phyloP scores from a whole-genome alignment of 2,113 vertebrate species.

The Coracopsis vasa region DNA sequence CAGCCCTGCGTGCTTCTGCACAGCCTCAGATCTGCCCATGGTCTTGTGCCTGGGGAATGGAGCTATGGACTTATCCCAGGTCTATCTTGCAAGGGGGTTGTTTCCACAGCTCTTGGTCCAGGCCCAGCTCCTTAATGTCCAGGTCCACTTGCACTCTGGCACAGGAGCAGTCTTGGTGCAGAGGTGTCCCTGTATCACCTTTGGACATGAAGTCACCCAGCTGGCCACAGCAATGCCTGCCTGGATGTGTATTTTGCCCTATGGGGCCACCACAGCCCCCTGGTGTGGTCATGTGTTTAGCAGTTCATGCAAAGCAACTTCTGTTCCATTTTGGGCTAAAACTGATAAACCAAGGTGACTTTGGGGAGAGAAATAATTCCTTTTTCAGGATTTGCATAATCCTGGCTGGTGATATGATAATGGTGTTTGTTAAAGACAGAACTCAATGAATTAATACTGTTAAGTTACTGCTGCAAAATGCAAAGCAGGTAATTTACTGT shows the following conservation, averaged over 20 bases:
- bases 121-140: background rate
- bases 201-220: background rate
- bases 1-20: background rate
- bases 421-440: conserved; percentile 83
- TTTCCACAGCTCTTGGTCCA: background rate
- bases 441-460: conserved; percentile 80
- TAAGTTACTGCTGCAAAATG: conserved; percentile 78
- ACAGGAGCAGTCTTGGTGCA: background rate
- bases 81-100: background rate
- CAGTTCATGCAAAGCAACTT: background rate
- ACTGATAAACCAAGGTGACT: conserved; percentile 82
- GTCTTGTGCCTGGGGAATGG: background rate
- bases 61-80: background rate
- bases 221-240: background rate
- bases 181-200: background rate
- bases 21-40: background rate
- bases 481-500: conserved; percentile 76
- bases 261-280: background rate
- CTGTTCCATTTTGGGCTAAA: conserved; percentile 43
- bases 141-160: background rate
- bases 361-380: conserved; percentile 73
- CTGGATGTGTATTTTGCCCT: background rate
- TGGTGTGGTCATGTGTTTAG: background rate
- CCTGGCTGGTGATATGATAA: conserved; percentile 80
- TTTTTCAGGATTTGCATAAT: conserved; percentile 79